phyloP scores from a whole-genome alignment of 1,140 invertebrate species.

The Whitmania pigra region DNA sequence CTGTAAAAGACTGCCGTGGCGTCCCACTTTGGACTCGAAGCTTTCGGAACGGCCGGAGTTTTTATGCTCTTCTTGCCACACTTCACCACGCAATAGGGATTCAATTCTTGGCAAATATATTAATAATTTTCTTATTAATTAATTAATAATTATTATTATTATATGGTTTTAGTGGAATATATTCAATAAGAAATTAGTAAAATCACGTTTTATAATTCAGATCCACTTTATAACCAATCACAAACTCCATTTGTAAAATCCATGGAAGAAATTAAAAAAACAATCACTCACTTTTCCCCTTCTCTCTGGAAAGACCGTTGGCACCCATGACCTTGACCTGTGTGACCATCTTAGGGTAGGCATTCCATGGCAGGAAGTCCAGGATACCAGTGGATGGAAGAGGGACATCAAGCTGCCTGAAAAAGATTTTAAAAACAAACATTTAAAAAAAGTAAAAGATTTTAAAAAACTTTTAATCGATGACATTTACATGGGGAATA shows the following conservation, averaged over 20 bases:
- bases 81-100: neutral
- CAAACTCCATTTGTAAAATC: neutral
- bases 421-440: too few species aligned
- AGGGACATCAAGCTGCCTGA: too few species aligned
- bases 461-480: too few species aligned
- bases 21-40: neutral
- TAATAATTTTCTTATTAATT: too few species aligned
- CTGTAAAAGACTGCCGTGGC: neutral
- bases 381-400: neutral
- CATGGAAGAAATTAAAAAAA: neutral
- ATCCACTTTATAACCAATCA: neutral
- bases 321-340: conserved; percentile 18
- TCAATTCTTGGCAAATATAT: neutral
- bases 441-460: too few species aligned
- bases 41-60: neutral
- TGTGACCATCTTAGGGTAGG: conserved; percentile 5
- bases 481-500: too few species aligned
- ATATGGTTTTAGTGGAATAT: neutral
- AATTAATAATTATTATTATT: too few species aligned
- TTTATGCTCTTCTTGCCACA: neutral
- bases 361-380: neutral
- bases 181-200: neutral
- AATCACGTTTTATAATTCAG: neutral
- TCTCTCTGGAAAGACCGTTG: conserved; percentile 4
- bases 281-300: conserved; percentile 6